Conservation (phyloP, 2,797 vertebrate species). For the Vultur gryphus region DNA sequence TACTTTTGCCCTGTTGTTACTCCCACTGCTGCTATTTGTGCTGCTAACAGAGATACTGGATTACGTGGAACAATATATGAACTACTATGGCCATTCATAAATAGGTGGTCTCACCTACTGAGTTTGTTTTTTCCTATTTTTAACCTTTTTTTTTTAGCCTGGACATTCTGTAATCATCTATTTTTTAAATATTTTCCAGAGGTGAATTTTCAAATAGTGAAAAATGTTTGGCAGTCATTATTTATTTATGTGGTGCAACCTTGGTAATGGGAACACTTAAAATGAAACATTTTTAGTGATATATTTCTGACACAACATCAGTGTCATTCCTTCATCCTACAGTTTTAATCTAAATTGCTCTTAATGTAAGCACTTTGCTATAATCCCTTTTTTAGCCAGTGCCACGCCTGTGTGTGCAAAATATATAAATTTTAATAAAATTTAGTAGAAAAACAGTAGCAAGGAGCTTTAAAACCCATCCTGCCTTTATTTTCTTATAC, state of each 20-base stretch:
- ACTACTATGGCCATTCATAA: neutral
- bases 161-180: neutral
- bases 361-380: neutral
- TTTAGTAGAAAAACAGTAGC: neutral
- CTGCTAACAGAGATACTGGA: neutral
- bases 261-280: neutral
- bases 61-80: neutral
- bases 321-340: neutral
- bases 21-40: neutral
- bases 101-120: neutral
- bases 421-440: neutral
- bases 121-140: neutral
- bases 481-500: neutral
- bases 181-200: neutral
- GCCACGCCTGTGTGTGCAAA: neutral
- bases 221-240: neutral
- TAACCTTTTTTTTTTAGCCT: neutral
- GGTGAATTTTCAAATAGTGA: neutral
- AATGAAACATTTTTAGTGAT: neutral
- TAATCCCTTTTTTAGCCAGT: neutral
- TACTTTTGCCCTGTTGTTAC: neutral
- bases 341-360: neutral
- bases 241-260: neutral
- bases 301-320: neutral
- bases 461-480: neutral